These are phyloP conservation scores for Drosophila cyrtoloma DNA, from an alignment of 2,888 invertebrate genomes.

Conservation along the genomic window DNA sequence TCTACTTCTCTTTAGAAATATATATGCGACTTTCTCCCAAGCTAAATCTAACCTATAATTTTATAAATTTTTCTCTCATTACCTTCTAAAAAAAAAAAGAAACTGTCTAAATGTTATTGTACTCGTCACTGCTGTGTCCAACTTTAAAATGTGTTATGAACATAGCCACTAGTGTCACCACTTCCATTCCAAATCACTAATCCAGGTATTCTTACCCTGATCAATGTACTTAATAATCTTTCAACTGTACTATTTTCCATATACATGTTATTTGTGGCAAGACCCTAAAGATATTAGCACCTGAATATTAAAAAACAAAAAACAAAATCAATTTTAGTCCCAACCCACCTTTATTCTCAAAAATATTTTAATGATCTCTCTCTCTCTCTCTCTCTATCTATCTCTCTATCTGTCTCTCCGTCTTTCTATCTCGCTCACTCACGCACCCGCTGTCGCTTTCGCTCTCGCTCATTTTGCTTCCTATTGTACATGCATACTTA, in stretches of 20 bases:
- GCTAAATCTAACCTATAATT: conserved; percentile 59
- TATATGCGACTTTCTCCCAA: conserved; percentile 43
- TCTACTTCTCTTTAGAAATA: conserved; percentile 46
- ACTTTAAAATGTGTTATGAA: conserved; percentile 20
- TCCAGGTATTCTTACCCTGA: conserved; percentile 8
- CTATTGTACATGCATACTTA: conserved; percentile 20
- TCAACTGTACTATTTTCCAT: neutral
- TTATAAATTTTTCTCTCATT: conserved; percentile 50
- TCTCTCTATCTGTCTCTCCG: conserved; percentile 32
- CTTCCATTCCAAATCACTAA: conserved; percentile 18
- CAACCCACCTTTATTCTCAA: neutral
- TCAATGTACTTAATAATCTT: neutral
- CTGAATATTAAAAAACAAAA: neutral
- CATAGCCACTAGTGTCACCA: conserved; percentile 17
- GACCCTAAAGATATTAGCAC: conserved; percentile 1
- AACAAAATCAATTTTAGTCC: neutral
- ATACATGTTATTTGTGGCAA: neutral
- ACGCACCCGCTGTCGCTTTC: conserved; percentile 31
- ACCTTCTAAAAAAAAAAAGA: conserved; percentile 31
- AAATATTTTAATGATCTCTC: neutral
- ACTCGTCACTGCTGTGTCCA: conserved; percentile 39
- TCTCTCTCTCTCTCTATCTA: neutral
- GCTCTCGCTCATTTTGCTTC: conserved; percentile 40
- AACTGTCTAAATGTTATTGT: conserved; percentile 58
- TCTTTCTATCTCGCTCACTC: conserved; percentile 18